Evolutionary conservation across 1,140 invertebrate genomes (phyloP), one percentile per base, ranked within the genome.

Genomic region (Drosophila funebris): DNA sequence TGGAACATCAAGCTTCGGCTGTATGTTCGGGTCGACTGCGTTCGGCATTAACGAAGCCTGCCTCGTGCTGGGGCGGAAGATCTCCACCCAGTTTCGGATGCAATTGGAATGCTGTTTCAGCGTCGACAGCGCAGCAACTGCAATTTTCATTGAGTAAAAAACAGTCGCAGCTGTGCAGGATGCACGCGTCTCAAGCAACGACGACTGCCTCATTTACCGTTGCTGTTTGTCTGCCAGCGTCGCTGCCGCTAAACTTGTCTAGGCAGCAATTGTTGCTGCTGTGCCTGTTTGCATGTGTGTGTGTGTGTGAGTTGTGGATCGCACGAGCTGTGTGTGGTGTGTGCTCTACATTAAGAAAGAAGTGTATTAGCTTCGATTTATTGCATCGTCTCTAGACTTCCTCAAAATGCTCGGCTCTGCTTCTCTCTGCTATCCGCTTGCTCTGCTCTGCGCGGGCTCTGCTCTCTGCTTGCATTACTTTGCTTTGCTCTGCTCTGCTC

Each of bases 81-180:
- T 91, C 90, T 91, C 90, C 90, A 91, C 90, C 90, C 90, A 91
- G 90, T 88, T 90, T 90, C 77, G 85, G 90, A 84, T 91, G 81
- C 85, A 85, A 81, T 82, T 83, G 85, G 83, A 78, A 78, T 78
- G 76, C 70, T 73, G 76, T 78, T 53, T 62, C 18, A 56, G 56
- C 70, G 64, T 31, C 67, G 73, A 41, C 67, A 9, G 61, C 52
- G 37, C 73, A 60, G 50, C 66, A 36, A 64, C 61, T 48, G 48
- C 69, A 44, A 64, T 76, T 83, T 88, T 88, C 83, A 88, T 88
- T 88, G 83, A 88, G 84, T 83, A 88, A 88, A 88, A 83, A 74
- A 41, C 24, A 18, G 36, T 37, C 36, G 68, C 68, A 70, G 66
- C 61, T 71, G 72, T 67, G 73, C 84, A 88, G 83, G 83, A 88